Evolutionary conservation across 2,797 vertebrate genomes (phyloP).

Genomic region (Sebastes minor): DNA sequence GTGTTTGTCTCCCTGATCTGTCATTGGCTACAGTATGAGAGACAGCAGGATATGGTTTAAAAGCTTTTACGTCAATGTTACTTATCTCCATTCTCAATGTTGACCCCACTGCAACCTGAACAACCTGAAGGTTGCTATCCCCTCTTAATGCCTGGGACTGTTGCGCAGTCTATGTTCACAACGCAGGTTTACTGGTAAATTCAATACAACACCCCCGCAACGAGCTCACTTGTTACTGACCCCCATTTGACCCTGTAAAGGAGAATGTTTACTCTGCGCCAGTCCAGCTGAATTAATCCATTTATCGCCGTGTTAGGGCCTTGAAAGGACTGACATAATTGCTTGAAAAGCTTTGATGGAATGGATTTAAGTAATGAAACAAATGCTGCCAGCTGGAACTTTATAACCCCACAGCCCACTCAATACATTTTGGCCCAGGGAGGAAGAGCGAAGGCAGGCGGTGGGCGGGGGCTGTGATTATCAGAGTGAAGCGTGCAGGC

Average conservation of each 20-base stretch:
- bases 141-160: constrained; percentile 12
- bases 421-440: constrained; percentile 53
- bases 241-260: constrained; percentile 58
- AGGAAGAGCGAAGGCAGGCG: constrained; percentile 1
- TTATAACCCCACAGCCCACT: constrained; percentile 66
- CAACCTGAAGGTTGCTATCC: constrained; percentile 19
- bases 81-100: constrained; percentile 26
- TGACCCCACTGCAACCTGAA: constrained; percentile 27
- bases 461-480: constrained; percentile 43
- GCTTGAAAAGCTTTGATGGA: constrained; percentile 73
- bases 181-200: constrained; percentile 28
- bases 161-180: constrained; percentile 18
- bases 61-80: constrained; percentile 38
- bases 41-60: constrained; percentile 17
- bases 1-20: constrained; percentile 14
- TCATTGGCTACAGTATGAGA: not conserved
- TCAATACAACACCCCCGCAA: constrained; percentile 38
- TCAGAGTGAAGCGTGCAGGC: constrained; percentile 49
- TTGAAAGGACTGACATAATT: constrained; percentile 70
- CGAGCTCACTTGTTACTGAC: constrained; percentile 51
- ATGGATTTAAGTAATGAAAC: constrained; percentile 78
- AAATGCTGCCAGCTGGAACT: constrained; percentile 75
- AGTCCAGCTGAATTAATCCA: constrained; percentile 67
- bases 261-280: constrained; percentile 47
- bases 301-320: constrained; percentile 61